Percentiles rank a stretch among this genome's conserved stretches.
phyloP scores from a whole-genome alignment of 2,113 vertebrate genomes.

The Theristicus caerulescens region DNA sequence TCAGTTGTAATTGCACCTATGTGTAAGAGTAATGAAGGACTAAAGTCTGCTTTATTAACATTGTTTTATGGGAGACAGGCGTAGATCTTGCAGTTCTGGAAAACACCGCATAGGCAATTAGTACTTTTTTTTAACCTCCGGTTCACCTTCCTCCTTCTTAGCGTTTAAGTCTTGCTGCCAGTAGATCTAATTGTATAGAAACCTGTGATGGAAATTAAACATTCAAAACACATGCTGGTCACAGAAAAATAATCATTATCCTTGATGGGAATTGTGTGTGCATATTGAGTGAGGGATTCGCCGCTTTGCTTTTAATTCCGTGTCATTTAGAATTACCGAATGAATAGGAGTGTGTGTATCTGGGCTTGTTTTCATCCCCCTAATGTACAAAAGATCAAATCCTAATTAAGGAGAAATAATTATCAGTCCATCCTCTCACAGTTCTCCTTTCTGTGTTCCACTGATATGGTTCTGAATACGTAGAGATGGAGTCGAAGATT shows the following conservation, averaged over 20 bases:
- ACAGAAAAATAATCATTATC: conserved; percentile 30
- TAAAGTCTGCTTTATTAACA: neutral
- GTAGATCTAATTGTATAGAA: conserved; percentile 35
- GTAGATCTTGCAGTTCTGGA: neutral
- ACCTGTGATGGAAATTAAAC: conserved; percentile 23
- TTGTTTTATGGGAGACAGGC: neutral
- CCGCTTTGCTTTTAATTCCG: conserved; percentile 35
- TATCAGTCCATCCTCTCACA: neutral
- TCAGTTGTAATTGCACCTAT: neutral
- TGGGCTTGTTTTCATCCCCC: conserved; percentile 19
- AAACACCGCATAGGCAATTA: neutral
- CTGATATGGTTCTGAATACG: neutral
- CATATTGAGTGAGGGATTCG: conserved; percentile 22
- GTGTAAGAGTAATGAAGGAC: neutral
- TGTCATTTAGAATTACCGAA: conserved; percentile 41
- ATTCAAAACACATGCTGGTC: neutral
- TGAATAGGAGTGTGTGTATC: neutral
- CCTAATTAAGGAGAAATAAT: conserved; percentile 43
- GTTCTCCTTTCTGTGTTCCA: neutral
- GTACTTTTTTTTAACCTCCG: neutral
- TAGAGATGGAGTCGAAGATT: conserved; percentile 9
- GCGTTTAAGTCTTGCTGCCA: neutral
- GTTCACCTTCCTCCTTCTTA: conserved; percentile 9
- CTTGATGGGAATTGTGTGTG: neutral
- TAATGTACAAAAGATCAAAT: conserved; percentile 25